phyloP scores from a whole-genome alignment of 2,113 vertebrate species.

The Psilopsiagon aymara region DNA sequence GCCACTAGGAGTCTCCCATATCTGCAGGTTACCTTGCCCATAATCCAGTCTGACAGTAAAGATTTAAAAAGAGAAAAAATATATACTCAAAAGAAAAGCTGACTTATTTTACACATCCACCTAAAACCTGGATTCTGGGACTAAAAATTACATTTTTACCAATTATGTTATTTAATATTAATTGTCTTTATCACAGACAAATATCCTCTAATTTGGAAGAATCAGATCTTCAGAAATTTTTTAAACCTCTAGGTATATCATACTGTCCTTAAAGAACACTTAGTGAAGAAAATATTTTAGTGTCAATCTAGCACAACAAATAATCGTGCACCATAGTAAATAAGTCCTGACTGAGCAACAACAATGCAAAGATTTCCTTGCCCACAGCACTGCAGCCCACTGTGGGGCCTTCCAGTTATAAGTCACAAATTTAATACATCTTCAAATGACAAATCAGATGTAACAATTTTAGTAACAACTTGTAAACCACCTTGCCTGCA shows the following conservation, averaged over 20 bases:
- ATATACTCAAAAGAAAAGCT: background rate
- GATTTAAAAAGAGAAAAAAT: background rate
- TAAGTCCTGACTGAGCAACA: background rate
- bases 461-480: background rate
- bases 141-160: background rate
- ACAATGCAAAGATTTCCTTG: background rate
- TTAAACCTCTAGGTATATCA: background rate
- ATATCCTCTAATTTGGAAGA: background rate
- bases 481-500: background rate
- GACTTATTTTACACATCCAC: background rate
- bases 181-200: background rate
- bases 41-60: background rate
- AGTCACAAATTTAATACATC: background rate
- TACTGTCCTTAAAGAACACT: background rate
- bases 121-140: background rate
- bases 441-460: background rate
- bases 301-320: background rate
- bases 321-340: background rate
- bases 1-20: background rate
- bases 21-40: background rate
- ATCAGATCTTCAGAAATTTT: background rate
- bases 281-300: background rate
- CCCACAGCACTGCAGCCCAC: background rate
- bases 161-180: background rate
- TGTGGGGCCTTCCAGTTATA: background rate